Percentiles rank a stretch among this genome's conserved stretches.
Conservation (phyloP, 1,140 invertebrate species). For the Conus ventricosus region DNA sequence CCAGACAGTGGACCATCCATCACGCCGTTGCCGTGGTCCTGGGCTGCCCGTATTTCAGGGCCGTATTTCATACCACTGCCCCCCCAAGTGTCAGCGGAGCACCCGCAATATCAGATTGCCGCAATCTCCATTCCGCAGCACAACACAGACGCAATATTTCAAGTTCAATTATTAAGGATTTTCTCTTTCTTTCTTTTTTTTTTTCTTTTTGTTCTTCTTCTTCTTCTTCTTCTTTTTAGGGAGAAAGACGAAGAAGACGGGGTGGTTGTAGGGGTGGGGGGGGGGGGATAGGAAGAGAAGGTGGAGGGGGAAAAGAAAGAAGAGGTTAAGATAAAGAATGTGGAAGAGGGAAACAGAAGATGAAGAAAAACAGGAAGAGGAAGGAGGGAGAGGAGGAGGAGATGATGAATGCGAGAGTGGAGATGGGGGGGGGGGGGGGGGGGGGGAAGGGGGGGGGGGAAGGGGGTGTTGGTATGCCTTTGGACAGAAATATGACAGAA, state of each 20-base stretch:
- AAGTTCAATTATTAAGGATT: conserved; percentile 5
- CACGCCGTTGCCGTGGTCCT: background rate
- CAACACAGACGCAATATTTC: background rate
- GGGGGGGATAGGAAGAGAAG: background rate
- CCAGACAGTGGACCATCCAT: background rate
- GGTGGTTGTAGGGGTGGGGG: background rate
- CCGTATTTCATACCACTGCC: background rate
- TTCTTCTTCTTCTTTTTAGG: too few relatives aligned
- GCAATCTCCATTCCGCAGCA: background rate
- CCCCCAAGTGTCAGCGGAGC: background rate
- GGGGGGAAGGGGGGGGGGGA: too few relatives aligned
- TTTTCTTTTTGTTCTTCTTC: too few relatives aligned
- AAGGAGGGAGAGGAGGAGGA: background rate
- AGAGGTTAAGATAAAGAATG: background rate
- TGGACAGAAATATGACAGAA: too few relatives aligned
- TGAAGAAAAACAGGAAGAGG: background rate
- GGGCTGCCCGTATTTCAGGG: background rate
- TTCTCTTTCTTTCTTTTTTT: background rate
- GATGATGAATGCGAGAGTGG: too few relatives aligned
- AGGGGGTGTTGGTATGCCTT: too few relatives aligned
- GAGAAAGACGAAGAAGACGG: background rate
- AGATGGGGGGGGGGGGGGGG: too few relatives aligned
- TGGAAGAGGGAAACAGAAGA: background rate
- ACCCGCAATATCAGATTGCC: background rate
- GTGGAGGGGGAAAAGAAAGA: background rate